These are phyloP conservation scores for Pegoplata infirma DNA, from an alignment of 2,888 invertebrate species.

Conservation along the genomic window DNA sequence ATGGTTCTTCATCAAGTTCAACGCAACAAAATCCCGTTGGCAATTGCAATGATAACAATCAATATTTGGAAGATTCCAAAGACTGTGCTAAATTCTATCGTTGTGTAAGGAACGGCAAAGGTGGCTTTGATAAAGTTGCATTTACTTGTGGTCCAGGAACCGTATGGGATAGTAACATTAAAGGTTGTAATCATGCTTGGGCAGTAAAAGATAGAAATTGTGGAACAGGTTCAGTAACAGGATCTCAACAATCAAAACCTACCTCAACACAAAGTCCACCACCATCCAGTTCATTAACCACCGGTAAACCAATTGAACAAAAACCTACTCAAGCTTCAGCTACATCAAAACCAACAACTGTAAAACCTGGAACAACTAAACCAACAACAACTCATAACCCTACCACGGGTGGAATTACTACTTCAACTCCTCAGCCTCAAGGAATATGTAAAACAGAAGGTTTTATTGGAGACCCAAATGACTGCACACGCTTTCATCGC, in stretches of 20 bases:
- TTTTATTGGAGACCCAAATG: slow-evolving; percentile 77
- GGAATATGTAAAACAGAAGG: slow-evolving; percentile 77
- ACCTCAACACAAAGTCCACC: slow-evolving; percentile 60
- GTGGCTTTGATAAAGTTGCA: slow-evolving; percentile 78
- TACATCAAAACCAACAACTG: slow-evolving; percentile 56
- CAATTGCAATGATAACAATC: slow-evolving; percentile 70
- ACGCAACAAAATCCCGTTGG: slow-evolving; percentile 66
- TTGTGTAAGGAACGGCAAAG: slow-evolving; percentile 79
- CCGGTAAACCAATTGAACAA: slow-evolving; percentile 51
- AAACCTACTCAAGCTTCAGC: slow-evolving; percentile 48
- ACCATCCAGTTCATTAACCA: slow-evolving; percentile 54
- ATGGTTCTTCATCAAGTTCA: slow-evolving; percentile 21
- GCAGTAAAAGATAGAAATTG: slow-evolving; percentile 71
- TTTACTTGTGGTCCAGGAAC: slow-evolving; percentile 81
- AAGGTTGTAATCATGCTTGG: slow-evolving; percentile 79
- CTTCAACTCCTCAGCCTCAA: slow-evolving; percentile 54
- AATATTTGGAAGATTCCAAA: slow-evolving; percentile 76
- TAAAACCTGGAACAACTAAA: slow-evolving; percentile 47
- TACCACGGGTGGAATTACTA: slow-evolving; percentile 27
- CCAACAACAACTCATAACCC: slow-evolving; percentile 57
- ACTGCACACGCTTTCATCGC: slow-evolving; percentile 84
- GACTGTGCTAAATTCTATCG: slow-evolving; percentile 82
- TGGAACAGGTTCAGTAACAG: slow-evolving; percentile 52
- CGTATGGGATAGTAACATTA: slow-evolving; percentile 81
- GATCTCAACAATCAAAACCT: slow-evolving; percentile 25